Conservation (phyloP, 1,140 invertebrate genomes). For the Lepidurus apus region DNA sequence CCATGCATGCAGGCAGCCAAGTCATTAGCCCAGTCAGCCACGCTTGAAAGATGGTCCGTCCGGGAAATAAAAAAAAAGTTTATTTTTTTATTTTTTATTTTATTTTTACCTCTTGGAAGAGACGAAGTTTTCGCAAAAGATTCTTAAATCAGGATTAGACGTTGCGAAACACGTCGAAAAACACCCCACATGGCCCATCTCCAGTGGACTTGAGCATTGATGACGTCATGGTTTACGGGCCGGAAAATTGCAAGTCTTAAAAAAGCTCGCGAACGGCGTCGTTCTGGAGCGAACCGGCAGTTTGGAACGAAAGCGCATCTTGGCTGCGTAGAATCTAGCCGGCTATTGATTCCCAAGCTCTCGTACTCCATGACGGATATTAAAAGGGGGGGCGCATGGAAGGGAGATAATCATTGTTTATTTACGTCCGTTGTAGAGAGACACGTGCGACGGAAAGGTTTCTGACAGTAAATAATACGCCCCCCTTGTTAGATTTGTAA, state of each 20-base stretch:
- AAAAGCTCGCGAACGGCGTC: neutral
- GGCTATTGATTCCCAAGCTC: neutral
- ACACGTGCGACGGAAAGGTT: neutral
- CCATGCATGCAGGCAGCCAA: neutral
- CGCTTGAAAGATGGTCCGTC: neutral
- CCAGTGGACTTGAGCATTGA: neutral
- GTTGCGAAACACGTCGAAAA: no score
- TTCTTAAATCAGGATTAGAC: no score
- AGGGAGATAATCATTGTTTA: neutral
- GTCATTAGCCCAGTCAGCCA: conserved; percentile 3
- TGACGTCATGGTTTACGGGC: neutral
- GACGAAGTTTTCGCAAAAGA: no score
- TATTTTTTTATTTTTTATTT: no score
- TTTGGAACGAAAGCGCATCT: no score
- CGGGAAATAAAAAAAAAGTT: no score
- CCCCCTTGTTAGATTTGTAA: neutral
- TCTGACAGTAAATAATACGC: conserved; percentile 14
- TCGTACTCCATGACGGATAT: neutral
- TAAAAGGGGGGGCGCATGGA: neutral
- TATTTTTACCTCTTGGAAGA: no score
- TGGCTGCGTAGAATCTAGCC: no score
- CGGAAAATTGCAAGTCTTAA: neutral
- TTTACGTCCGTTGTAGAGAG: neutral
- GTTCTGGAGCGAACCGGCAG: no score
- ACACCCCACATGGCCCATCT: neutral